Conservation (phyloP, 2,113 vertebrate species). For the Cyprinodon tularosa region DNA sequence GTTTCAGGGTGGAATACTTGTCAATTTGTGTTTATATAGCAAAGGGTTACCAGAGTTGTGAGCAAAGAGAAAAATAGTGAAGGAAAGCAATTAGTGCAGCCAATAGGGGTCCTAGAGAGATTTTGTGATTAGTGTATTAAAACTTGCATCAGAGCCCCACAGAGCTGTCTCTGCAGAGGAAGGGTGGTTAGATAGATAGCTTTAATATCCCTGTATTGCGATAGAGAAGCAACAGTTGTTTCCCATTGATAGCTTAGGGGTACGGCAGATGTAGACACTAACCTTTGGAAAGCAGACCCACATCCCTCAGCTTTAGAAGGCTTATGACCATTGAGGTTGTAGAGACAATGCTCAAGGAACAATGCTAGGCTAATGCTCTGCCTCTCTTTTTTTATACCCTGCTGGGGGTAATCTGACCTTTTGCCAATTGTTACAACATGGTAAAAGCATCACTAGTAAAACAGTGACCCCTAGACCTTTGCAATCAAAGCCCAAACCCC, state of each 20-base stretch:
- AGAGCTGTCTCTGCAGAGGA: conserved; percentile 60
- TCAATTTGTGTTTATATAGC: conserved; percentile 44
- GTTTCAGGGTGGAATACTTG: conserved; percentile 35
- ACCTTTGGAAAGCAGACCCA: conserved; percentile 68
- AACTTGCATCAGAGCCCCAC: conserved; percentile 70
- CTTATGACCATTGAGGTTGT: conserved; percentile 61
- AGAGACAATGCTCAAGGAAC: conserved; percentile 68
- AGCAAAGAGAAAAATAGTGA: conserved; percentile 35
- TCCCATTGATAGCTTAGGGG: conserved; percentile 54
- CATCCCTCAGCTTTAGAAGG: conserved; percentile 54
- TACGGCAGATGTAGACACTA: conserved; percentile 50
- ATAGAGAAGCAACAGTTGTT: conserved; percentile 76
- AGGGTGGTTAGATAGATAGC: conserved; percentile 69
- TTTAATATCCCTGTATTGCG: conserved; percentile 72
- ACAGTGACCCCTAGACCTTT: conserved; percentile 53
- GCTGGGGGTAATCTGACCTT: conserved; percentile 69
- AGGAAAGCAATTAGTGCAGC: conserved; percentile 47
- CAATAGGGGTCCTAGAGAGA: conserved; percentile 49
- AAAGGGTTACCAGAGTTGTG: conserved; percentile 49
- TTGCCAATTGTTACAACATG: conserved; percentile 63
- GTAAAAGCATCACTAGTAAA: conserved; percentile 59
- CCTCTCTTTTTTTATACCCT: conserved; percentile 64
- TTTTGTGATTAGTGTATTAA: conserved; percentile 72
- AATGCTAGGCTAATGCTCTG: conserved; percentile 72
- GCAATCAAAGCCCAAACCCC: conserved; percentile 2